These are phyloP conservation scores for Mamestra configurata DNA, from an alignment of 1,140 invertebrate genomes.

Conservation along the genomic window DNA sequence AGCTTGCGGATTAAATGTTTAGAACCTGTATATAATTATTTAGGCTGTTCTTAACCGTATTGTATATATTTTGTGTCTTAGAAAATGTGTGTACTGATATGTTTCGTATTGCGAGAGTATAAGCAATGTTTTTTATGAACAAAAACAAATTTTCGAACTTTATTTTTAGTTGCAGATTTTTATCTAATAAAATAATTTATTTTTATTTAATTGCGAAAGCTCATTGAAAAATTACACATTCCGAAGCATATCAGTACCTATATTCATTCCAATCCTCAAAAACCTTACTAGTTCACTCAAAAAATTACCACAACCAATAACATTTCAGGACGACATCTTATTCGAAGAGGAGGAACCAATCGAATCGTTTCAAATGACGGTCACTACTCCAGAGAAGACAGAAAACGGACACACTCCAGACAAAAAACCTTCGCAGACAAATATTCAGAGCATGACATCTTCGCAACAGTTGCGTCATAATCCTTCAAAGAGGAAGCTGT, in stretches of 20 bases:
- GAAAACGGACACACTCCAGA: slow-evolving; percentile 62
- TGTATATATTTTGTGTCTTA: too few relatives aligned
- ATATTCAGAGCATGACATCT: slow-evolving; percentile 59
- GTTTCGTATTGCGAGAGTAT: too few relatives aligned
- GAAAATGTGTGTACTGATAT: too few relatives aligned
- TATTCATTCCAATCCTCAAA: not conserved
- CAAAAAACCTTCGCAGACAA: slow-evolving; percentile 61
- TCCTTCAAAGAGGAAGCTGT: slow-evolving; percentile 76
- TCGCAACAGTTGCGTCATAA: slow-evolving; percentile 71
- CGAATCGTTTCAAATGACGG: slow-evolving; percentile 58
- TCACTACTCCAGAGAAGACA: slow-evolving; percentile 44
- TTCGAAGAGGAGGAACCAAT: slow-evolving; percentile 88
- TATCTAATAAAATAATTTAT: too few relatives aligned
- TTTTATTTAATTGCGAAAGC: too few relatives aligned
- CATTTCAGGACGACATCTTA: slow-evolving; percentile 81
- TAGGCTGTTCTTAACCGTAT: too few relatives aligned
- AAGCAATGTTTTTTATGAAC: too few relatives aligned
- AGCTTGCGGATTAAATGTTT: not conserved
- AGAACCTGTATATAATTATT: too few relatives aligned
- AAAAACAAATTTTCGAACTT: too few relatives aligned
- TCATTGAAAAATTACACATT: too few relatives aligned
- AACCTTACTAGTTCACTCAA: not conserved
- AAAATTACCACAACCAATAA: not conserved
- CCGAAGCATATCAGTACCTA: too few relatives aligned
- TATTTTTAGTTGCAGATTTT: too few relatives aligned